Base-by-base conservation (phyloP, 2,888 invertebrate species). In the Protophormia terraenovae region DNA sequence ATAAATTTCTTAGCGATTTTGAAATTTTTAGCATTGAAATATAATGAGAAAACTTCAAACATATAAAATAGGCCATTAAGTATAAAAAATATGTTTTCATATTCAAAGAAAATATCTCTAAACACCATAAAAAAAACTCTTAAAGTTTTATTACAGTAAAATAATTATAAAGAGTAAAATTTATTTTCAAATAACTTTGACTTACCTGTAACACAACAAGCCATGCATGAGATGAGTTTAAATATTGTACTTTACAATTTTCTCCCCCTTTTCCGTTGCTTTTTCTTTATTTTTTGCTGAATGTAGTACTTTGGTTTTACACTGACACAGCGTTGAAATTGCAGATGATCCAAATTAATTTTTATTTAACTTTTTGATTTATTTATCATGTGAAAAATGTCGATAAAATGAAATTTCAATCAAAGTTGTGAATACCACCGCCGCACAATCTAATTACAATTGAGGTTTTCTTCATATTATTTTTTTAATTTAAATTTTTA, bases 391-490 rank as follows among this genome's bases (percentile, higher is more conserved):
- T 22, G 32, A 35, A 60, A 67, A 41, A 29, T 72, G 22, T 60
- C 55, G 55, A 81, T 69, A 55, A 38, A 81, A 85, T 75, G 27
- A 69, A 82, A 58, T 78, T 69, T 58, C 38, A 62, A 64, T 50
- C 45, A 47, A 10, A 47, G 19, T 27, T 55, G 10, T 41, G 67
- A 50, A 38, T 32, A 22, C 10, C n/a, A 22, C 10, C n/a, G 24
- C 72, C 58, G 14, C 80, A 84, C 35, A 80, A 72, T 84, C 64
- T 76, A 71, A 84, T 84, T 72, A 58, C 58, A 76, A 72, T 80
- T 84, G 66, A 53, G 76, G 58, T 71, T 71, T 53, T n/a, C n/a
- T n/a, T n/a, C n/a, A n/a, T n/a, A n/a, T n/a, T n/a, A n/a, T n/a
- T n/a, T 64, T 2, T 66, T 10, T 75, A 16, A 22, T 50, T 80